Evolutionary conservation across 2,797 vertebrate species (phyloP), one percentile per base, ranked within the genome.

Genomic region (Otolemur crassicaudatus): DNA sequence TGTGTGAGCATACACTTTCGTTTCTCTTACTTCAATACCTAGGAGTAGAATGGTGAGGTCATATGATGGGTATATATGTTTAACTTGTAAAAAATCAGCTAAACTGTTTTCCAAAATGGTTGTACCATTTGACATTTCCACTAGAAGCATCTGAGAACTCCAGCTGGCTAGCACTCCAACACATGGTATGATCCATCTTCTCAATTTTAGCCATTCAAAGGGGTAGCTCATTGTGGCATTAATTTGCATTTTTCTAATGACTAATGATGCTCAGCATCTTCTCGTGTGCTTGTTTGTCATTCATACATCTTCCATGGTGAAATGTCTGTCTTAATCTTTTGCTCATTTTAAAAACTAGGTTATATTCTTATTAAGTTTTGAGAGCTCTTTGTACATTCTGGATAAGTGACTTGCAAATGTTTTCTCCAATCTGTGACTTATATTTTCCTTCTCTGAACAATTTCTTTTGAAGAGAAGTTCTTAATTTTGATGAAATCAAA

Each of bases 241-340:
- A 37, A 37, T 86, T 73, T 94, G 75, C 27, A 80, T 72, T 91
- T 86, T 58, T 46, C 67, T 94, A 56, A 67, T 58, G 88, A 87
- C 49, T 29, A 29, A 31, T 27, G 19, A 63, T 3, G 29, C 29
- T 34, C 46, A 75, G 49, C 43, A 58, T 81, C 56, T 87, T 94
- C 34, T 86, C 75, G 37, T 31, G 34, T 72, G 58, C 4, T 46
- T 91, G 37, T 46, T 76, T 92, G 49, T 19, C 49, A 79, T 58
- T 76, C 27, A 58, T 46, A 34, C 73, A 34, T 75, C 46, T 53
- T 67, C 58, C 46, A 75, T 83, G 69, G 22, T 58, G 43, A 53
- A 27, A 20, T 65, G 43, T 93, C 83, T 49, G 7, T 87, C 53
- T 34, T 20, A 93, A 82, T 65, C 12, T 63, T 90, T 80, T 65